These are phyloP conservation scores for Eupithecia insigniata DNA, from an alignment of 2,888 invertebrate species.

Conservation along the genomic window DNA sequence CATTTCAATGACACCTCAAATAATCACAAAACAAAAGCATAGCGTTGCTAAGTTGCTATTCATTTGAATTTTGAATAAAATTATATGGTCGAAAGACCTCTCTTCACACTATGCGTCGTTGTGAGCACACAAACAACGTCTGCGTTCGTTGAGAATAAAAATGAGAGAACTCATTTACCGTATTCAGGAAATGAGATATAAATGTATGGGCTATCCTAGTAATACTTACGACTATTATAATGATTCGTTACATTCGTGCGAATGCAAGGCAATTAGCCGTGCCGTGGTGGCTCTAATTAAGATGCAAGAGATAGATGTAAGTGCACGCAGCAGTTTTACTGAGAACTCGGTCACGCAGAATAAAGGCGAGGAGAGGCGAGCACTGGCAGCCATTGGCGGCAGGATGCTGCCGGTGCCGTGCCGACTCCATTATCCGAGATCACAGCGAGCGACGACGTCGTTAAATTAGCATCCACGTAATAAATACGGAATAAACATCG, in stretches of 20 bases:
- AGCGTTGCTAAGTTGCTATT: conserved; percentile 57
- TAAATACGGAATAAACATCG: conserved; percentile 78
- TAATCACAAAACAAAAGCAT: conserved; percentile 69
- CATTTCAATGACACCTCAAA: conserved; percentile 68
- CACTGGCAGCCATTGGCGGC: conserved; percentile 37
- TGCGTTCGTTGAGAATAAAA: not conserved
- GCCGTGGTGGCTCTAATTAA: conserved; percentile 57
- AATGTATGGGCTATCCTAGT: conserved; percentile 61
- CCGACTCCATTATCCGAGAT: conserved; percentile 60
- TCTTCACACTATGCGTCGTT: conserved; percentile 65
- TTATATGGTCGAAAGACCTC: conserved; percentile 70
- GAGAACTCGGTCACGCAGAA: conserved; percentile 47
- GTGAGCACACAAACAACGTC: not conserved
- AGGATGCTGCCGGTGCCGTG: conserved; percentile 25
- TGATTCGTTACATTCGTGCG: conserved; percentile 65
- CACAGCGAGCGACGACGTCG: conserved; percentile 54
- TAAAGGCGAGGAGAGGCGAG: conserved; percentile 42
- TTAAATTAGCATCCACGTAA: conserved; percentile 70
- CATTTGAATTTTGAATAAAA: conserved; percentile 71
- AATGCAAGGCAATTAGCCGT: conserved; percentile 57
- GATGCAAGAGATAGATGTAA: conserved; percentile 60
- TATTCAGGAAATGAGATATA: conserved; percentile 64
- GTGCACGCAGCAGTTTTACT: conserved; percentile 49
- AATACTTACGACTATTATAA: conserved; percentile 63
- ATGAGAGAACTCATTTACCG: conserved; percentile 47